A percentile compares a stretch with the other conserved stretches of the same genome.
Conservation (phyloP, 2,888 invertebrate species). For the Helleia helle region DNA sequence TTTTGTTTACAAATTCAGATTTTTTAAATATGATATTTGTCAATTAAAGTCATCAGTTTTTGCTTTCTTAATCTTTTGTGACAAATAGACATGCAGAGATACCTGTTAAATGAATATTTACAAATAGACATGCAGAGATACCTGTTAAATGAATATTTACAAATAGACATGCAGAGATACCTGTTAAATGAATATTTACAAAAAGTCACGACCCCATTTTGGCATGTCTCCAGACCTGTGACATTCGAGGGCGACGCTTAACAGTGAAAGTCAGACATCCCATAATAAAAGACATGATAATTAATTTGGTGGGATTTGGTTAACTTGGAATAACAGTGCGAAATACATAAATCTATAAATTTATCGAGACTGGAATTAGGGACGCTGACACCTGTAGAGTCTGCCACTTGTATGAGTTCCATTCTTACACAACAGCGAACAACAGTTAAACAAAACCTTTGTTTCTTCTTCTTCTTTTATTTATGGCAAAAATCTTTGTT, state of each 20-base stretch:
- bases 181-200: background rate
- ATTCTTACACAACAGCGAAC: too few relatives aligned
- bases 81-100: too few relatives aligned
- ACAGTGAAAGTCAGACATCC: background rate
- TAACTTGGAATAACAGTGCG: too few relatives aligned
- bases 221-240: background rate
- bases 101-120: too few relatives aligned
- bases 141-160: too few relatives aligned
- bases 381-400: background rate
- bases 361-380: background rate
- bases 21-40: too few relatives aligned
- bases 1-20: too few relatives aligned
- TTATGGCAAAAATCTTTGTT: background rate
- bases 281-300: too few relatives aligned
- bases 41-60: background rate
- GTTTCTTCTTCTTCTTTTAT: too few relatives aligned
- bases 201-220: background rate
- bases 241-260: background rate
- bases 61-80: background rate
- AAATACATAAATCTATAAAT: background rate
- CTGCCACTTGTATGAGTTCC: background rate
- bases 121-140: too few relatives aligned
- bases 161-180: background rate
- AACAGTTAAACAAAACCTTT: too few relatives aligned
- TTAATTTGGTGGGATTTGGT: too few relatives aligned